Evolutionary conservation across 2,797 vertebrate species (phyloP).

Genomic region (Dryobates pubescens): DNA sequence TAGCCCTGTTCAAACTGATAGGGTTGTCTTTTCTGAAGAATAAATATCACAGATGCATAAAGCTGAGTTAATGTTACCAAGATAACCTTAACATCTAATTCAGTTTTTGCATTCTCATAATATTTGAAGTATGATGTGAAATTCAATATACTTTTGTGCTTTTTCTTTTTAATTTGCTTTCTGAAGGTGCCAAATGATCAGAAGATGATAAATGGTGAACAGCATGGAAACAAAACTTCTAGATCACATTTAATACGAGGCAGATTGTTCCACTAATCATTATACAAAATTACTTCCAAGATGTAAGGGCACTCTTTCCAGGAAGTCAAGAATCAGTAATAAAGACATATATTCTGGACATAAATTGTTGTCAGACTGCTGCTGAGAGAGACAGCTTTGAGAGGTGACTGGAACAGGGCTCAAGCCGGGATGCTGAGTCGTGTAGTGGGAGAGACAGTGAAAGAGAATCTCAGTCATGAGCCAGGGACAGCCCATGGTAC

Average conservation of each 20-base stretch:
- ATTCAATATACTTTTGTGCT: background rate
- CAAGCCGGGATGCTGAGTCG: background rate
- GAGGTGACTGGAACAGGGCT: background rate
- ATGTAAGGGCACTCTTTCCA: accelerated
- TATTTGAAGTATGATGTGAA: background rate
- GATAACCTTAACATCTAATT: background rate
- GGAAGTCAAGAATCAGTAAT: background rate
- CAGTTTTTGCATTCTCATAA: background rate
- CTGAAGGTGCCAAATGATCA: background rate
- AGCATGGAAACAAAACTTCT: background rate
- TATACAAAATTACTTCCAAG: background rate
- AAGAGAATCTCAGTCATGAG: background rate
- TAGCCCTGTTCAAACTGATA: background rate
- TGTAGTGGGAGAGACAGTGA: background rate
- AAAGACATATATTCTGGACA: background rate
- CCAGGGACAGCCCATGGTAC: accelerated
- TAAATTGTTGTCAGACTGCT: background rate
- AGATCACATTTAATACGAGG: background rate
- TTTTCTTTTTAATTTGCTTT: background rate
- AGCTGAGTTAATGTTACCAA: background rate
- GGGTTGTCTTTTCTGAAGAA: background rate
- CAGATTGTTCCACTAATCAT: background rate
- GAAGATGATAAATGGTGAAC: background rate
- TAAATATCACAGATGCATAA: background rate
- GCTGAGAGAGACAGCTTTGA: background rate